Conservation (phyloP, 2,888 invertebrate genomes). For the Synergus itoensis region DNA sequence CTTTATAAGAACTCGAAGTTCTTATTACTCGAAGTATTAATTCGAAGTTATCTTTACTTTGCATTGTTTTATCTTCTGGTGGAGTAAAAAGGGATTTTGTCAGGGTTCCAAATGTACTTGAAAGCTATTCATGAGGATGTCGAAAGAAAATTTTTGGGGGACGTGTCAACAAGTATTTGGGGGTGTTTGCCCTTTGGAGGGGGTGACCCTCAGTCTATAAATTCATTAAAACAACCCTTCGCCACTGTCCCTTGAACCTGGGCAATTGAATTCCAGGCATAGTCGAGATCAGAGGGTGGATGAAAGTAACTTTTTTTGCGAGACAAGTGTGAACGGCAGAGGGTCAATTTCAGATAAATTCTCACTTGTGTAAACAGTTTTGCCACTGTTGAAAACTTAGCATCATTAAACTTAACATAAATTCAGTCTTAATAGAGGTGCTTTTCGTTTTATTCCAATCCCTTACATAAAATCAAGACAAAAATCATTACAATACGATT, state of each 20-base stretch:
- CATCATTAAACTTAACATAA: too few species aligned
- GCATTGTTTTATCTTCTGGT: not conserved
- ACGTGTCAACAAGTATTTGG: constrained; percentile 51
- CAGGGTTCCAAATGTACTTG: not conserved
- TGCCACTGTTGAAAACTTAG: too few species aligned
- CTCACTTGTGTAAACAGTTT: not conserved
- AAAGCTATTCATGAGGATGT: constrained; percentile 20
- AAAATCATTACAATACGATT: not conserved
- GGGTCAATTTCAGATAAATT: constrained; percentile 10
- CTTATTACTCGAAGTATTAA: too few species aligned
- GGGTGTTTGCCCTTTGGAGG: constrained; percentile 39
- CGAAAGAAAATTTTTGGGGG: constrained; percentile 40
- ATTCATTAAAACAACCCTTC: constrained; percentile 75
- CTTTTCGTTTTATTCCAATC: not conserved
- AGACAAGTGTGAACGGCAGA: not conserved
- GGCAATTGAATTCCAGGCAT: constrained; percentile 73
- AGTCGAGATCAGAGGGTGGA: constrained; percentile 50
- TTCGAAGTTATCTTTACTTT: not conserved
- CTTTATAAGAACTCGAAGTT: too few species aligned
- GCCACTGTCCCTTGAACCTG: constrained; percentile 61
- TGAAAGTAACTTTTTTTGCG: constrained; percentile 38
- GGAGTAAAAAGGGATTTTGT: not conserved
- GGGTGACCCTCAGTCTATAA: constrained; percentile 61
- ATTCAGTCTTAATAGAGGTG: not conserved
- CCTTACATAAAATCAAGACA: not conserved